Conservation (phyloP, 1,140 invertebrate species). For the Musca domestica region DNA sequence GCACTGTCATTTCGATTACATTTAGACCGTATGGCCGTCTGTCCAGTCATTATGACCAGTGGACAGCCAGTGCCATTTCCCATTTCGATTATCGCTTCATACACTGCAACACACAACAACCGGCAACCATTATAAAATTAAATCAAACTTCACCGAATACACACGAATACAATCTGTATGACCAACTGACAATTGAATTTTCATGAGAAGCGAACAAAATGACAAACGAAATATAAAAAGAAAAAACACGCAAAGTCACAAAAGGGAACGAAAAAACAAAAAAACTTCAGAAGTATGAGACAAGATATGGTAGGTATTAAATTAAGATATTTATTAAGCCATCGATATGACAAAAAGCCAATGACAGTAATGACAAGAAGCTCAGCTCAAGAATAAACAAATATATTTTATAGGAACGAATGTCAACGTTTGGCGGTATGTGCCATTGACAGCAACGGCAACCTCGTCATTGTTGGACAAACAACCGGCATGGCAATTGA, state of each 20-base stretch:
- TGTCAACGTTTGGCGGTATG: background rate
- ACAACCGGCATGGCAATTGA: background rate
- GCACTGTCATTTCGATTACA: background rate
- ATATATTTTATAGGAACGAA: slow-evolving; percentile 20
- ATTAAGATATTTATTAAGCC: slow-evolving; percentile 17
- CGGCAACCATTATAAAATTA: background rate
- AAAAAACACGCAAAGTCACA: no score
- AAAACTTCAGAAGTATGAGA: no score
- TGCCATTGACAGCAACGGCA: background rate
- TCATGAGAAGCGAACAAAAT: no score
- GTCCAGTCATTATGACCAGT: no score
- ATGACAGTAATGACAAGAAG: slow-evolving; percentile 21
- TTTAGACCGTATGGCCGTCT: no score
- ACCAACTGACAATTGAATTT: slow-evolving; percentile 5
- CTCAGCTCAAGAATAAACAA: slow-evolving; percentile 18
- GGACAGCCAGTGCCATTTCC: background rate
- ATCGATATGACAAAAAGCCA: slow-evolving; percentile 21
- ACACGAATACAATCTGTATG: background rate
- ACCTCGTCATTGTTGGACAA: background rate
- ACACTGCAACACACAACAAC: background rate
- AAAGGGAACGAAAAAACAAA: no score
- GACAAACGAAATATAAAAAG: no score
- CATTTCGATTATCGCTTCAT: slow-evolving; percentile 20
- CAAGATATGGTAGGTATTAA: slow-evolving; percentile 4
- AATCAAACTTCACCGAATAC: background rate